phyloP scores from a whole-genome alignment of 2,113 vertebrate genomes.

The Oostethus manadensis region DNA sequence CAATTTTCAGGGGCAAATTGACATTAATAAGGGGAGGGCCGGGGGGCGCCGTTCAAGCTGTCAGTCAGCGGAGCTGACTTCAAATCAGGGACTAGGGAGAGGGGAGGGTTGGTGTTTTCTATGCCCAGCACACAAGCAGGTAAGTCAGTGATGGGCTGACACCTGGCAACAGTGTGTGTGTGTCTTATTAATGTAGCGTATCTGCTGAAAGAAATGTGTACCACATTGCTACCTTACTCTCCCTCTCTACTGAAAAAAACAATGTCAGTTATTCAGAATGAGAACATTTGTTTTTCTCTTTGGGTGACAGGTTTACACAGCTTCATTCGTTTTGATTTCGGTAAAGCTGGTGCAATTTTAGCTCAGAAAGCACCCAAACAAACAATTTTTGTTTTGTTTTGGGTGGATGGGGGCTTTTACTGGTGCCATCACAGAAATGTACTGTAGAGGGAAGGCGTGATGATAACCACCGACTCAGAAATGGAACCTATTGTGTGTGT shows the following conservation, averaged over 20 bases:
- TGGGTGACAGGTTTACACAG: conserved; percentile 21
- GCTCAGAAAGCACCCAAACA: too few relatives aligned
- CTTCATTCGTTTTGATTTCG: too few relatives aligned
- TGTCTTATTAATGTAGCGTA: conserved; percentile 55
- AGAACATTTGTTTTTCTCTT: conserved; percentile 63
- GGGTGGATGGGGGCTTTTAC: too few relatives aligned
- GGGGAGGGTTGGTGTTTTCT: conserved; percentile 57
- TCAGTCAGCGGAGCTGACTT: conserved; percentile 68
- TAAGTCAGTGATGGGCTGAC: conserved; percentile 72
- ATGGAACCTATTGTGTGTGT: too few relatives aligned
- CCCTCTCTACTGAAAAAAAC: conserved; percentile 8
- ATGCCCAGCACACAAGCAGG: conserved; percentile 69
- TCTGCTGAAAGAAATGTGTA: too few relatives aligned
- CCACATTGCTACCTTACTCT: conserved; percentile 4
- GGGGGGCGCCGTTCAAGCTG: conserved; percentile 62
- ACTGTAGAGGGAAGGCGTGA: too few relatives aligned
- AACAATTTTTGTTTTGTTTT: too few relatives aligned
- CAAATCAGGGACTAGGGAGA: conserved; percentile 27
- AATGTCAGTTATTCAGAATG: conserved; percentile 56
- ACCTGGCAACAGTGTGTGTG: conserved; percentile 64
- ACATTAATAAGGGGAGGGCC: conserved; percentile 68
- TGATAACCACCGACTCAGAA: too few relatives aligned
- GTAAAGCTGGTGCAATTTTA: too few relatives aligned
- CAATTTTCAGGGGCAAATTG: conserved; percentile 74
- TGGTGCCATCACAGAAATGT: too few relatives aligned